Base-by-base conservation (phyloP, 2,888 invertebrate genomes). In the Trachelus troglodyta region DNA sequence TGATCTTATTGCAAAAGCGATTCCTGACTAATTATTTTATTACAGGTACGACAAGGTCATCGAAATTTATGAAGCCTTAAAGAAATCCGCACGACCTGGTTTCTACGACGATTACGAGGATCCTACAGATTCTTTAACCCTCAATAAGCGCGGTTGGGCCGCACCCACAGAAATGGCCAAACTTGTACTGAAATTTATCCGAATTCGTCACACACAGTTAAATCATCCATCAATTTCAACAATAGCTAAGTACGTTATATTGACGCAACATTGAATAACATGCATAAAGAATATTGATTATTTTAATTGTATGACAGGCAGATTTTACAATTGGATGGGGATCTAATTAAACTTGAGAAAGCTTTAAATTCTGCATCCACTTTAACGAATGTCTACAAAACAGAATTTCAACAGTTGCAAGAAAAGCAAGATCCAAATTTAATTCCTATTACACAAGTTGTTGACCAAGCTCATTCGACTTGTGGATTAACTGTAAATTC, bases 121-220 rank as follows among this genome's bases (percentile, higher is more conserved):
- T 56, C 23, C 56, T 56, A 9, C 56, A 23, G 23, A 56, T 56
- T 56, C 56, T 56, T 56, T 9, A 23, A 56, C 6, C 6, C 23
- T 23, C 9, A 56, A 56, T 9, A 56, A 56, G 9, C 56, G 23
- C 6, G 56, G 56, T 56, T 56, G 56, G 56, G 56, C 56, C 1
- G 56, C 56, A 9, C 56, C 56, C 56, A 56, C 56, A 2, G 92
- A 93, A 71, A 94, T 94, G 85, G 93, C 93, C 34, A 93, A 93
- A 87, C 88, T 94, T 74, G 91, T 94, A 68, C 94, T 94, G 81
- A 92, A 93, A 77, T 93, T 94, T 79, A 89, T 94, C 0, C 93
- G 93, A 87, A 87, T 93, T 6, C 92, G 94, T 83, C 93, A 92
- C 82, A 92, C 91, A 84, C 92, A 94, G 79, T 87, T 94, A 71